Evolutionary conservation across 30 jellyfish, hydroid and myxozoan genomes (phyloP).

Genomic region (Chrysaora quinquecirrha): DNA sequence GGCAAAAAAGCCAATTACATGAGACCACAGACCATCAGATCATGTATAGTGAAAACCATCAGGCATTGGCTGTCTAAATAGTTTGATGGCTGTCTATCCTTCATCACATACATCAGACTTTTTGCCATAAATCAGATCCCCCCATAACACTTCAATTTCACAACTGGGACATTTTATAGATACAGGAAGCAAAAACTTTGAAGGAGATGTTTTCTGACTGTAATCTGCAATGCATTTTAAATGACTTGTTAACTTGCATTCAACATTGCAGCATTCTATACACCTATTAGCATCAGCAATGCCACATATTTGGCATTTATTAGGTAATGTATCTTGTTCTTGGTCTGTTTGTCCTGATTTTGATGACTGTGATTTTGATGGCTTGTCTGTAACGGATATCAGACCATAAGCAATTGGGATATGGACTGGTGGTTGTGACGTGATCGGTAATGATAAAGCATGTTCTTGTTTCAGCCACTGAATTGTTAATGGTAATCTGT

Average conservation of each 20-base stretch:
- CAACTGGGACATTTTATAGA: constrained; percentile 86
- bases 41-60: neutral
- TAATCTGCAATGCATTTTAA: constrained; percentile 57
- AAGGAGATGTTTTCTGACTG: neutral
- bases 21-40: neutral
- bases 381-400: constrained; percentile 35
- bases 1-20: too few species aligned
- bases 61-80: neutral
- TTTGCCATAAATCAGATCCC: constrained; percentile 70
- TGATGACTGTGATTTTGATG: neutral
- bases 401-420: constrained; percentile 96
- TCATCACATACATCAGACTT: neutral
- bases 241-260: constrained; percentile 56
- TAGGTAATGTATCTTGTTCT: neutral
- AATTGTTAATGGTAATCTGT: constrained; percentile 87
- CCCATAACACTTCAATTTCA: constrained; percentile 66
- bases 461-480: constrained; percentile 97
- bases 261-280: constrained; percentile 47
- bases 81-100: neutral
- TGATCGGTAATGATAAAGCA: constrained; percentile 58
- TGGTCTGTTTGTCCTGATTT: neutral
- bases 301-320: constrained; percentile 6
- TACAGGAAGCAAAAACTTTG: constrained; percentile 65
- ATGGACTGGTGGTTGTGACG: constrained; percentile 85
- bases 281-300: neutral